A percentile compares a stretch with the other conserved stretches of the same genome.
These are phyloP conservation scores for Gopherus evgoodei DNA, from an alignment of 2,113 vertebrate species.

Conservation along the genomic window DNA sequence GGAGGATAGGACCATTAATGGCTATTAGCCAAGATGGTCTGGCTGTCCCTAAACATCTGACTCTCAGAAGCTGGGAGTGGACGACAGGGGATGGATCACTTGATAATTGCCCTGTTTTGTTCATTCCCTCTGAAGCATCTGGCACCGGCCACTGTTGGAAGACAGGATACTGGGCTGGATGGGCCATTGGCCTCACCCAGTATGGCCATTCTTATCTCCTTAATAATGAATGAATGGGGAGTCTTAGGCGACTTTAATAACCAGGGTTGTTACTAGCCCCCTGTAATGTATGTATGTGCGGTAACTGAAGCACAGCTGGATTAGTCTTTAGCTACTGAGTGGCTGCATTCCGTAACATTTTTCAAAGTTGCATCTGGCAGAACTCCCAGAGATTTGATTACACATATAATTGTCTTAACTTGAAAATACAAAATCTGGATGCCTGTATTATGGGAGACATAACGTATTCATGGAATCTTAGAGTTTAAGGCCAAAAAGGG, in stretches of 20 bases:
- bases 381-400: neutral
- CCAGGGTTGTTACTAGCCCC: neutral
- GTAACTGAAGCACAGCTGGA: neutral
- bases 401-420: neutral
- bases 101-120: neutral
- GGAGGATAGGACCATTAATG: neutral
- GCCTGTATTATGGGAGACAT: neutral
- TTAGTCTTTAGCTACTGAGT: neutral
- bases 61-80: neutral
- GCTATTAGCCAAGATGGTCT: neutral
- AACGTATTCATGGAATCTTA: neutral
- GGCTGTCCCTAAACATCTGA: neutral
- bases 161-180: neutral
- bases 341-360: neutral
- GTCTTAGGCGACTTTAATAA: neutral
- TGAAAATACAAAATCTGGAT: neutral
- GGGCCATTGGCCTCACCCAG: neutral
- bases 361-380: neutral
- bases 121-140: neutral
- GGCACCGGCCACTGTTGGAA: neutral
- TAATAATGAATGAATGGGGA: neutral
- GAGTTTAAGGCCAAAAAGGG: neutral
- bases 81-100: neutral
- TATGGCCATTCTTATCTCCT: neutral
- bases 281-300: neutral